These are phyloP conservation scores for Wiebesia pumilae DNA, from an alignment of 1,140 invertebrate genomes.

Conservation along the genomic window DNA sequence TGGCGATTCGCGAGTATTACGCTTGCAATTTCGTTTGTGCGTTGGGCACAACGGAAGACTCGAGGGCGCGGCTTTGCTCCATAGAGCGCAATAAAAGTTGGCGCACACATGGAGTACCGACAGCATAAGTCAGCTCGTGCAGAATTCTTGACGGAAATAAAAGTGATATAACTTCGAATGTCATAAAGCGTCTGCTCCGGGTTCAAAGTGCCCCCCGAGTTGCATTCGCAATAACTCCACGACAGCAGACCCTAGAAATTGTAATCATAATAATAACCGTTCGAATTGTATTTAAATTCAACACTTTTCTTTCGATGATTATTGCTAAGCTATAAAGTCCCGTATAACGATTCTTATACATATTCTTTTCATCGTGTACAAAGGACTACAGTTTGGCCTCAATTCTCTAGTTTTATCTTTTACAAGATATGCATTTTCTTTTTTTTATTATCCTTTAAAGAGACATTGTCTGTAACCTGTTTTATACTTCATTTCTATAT, in stretches of 20 bases:
- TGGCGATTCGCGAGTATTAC: background rate
- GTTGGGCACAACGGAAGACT: background rate
- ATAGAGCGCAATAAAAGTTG: slow-evolving; percentile 18
- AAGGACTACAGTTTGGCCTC: background rate
- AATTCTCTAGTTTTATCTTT: background rate
- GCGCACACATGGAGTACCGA: background rate
- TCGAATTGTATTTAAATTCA: background rate
- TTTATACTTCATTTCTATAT: slow-evolving; percentile 6
- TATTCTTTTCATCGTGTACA: background rate
- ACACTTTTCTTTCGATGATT: background rate
- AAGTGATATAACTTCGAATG: slow-evolving; percentile 49
- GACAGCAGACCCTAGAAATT: background rate
- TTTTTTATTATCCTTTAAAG: slow-evolving; percentile 11
- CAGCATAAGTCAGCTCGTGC: background rate
- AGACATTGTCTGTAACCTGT: slow-evolving; percentile 11
- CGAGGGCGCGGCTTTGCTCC: background rate
- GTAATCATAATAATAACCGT: background rate
- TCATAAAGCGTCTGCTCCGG: slow-evolving; percentile 15
- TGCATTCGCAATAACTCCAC: slow-evolving; percentile 1
- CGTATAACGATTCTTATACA: background rate
- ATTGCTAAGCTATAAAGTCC: background rate
- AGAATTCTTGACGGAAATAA: slow-evolving; percentile 37
- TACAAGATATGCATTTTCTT: background rate
- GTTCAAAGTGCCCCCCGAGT: background rate
- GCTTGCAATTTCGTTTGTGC: slow-evolving; percentile 5